Percentiles rank a stretch among this genome's conserved stretches.
Conservation (phyloP, 2,797 vertebrate genomes). For the Borostomias antarcticus region DNA sequence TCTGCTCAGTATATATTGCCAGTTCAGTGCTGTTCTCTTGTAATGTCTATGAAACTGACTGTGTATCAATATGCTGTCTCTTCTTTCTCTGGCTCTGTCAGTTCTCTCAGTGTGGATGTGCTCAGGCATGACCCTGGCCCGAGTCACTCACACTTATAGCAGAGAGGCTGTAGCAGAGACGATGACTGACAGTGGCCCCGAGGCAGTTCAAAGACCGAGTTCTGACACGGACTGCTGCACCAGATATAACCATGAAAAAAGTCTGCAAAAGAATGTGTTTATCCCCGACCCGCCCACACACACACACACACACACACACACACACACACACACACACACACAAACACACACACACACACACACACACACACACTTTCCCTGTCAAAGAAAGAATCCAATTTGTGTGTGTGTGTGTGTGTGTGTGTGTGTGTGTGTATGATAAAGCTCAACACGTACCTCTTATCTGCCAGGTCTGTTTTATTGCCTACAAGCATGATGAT, state of each 20-base stretch:
- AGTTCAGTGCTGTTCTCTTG: neutral
- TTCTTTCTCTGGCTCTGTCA: conserved; percentile 5
- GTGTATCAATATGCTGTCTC: neutral
- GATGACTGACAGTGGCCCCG: neutral
- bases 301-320: too few species aligned
- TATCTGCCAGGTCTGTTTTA: conserved; percentile 90
- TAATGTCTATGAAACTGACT: too few species aligned
- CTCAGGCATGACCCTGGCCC: neutral
- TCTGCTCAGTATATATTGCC: too few species aligned
- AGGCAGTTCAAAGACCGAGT: neutral
- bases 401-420: neutral
- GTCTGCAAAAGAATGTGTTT: neutral
- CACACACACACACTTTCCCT: too few species aligned
- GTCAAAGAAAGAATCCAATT: too few species aligned
- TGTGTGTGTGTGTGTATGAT: neutral
- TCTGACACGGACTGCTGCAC: neutral
- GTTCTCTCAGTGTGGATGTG: neutral
- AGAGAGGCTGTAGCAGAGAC: too few species aligned
- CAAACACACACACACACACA: too few species aligned
- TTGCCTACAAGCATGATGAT: conserved; percentile 95
- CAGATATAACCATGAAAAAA: neutral
- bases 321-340: too few species aligned
- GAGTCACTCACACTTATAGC: neutral
- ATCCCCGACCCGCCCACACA: too few species aligned
- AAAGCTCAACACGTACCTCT: conserved; percentile 73